Evolutionary conservation across 2,113 vertebrate genomes (phyloP).

Genomic region (Anhinga anhinga): DNA sequence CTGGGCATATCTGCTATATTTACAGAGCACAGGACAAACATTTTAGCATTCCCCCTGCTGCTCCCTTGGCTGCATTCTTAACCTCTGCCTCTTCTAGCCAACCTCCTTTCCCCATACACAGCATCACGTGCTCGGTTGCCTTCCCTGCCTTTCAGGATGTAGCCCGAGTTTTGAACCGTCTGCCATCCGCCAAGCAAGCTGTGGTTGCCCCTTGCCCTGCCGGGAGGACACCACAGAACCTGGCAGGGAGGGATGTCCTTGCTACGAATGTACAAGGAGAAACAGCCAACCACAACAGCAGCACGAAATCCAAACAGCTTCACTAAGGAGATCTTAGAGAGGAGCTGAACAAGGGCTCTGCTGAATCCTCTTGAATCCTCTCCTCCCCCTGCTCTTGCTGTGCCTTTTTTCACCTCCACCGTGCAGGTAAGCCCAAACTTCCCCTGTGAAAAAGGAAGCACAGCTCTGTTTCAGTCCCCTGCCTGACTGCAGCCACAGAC

Average conservation of each 20-base stretch:
- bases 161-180: fast-evolving
- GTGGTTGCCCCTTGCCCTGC: not conserved
- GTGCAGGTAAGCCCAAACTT: not conserved
- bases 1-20: not conserved
- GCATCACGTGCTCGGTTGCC: not conserved
- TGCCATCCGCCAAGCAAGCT: not conserved
- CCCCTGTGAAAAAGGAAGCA: not conserved
- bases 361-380: not conserved
- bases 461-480: not conserved
- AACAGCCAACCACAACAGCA: not conserved
- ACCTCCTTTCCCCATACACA: not conserved
- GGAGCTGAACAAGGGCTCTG: not conserved
- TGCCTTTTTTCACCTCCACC: not conserved
- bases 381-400: not conserved
- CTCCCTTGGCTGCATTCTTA: not conserved
- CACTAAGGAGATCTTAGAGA: not conserved
- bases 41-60: not conserved
- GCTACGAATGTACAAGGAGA: fast-evolving
- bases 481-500: not conserved
- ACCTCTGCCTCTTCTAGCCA: not conserved
- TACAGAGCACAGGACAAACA: conserved; percentile 24
- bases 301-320: not conserved
- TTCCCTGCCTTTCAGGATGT: not conserved
- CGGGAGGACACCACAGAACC: not conserved
- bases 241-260: not conserved